Evolutionary conservation across 2,888 invertebrate species (phyloP).

Genomic region (Mythimna lalbum): DNA sequence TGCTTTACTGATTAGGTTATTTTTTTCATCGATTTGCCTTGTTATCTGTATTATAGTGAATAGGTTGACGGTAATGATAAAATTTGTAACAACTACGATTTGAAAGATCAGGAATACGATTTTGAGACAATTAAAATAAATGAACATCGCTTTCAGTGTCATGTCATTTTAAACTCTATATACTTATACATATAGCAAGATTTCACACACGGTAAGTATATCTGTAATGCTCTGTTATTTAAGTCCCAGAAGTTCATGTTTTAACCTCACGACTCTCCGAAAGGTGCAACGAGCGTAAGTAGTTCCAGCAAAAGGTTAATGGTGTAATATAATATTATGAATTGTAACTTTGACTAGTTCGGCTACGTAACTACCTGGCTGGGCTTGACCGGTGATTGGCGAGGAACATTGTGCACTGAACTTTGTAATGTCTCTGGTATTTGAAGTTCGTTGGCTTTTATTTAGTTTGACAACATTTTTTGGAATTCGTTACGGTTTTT

Average conservation of each 20-base stretch:
- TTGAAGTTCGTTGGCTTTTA: conserved; percentile 28
- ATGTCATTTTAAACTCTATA: conserved; percentile 8
- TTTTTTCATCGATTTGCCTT: background rate
- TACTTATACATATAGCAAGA: background rate
- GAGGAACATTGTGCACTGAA: conserved; percentile 25
- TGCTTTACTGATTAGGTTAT: background rate
- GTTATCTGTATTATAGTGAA: background rate
- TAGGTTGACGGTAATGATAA: background rate
- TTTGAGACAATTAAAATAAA: background rate
- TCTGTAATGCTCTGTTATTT: conserved; percentile 24
- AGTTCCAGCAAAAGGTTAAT: conserved; percentile 49
- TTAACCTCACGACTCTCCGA: conserved; percentile 46
- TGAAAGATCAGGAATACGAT: conserved; percentile 9
- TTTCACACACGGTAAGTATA: background rate
- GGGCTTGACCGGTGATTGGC: background rate
- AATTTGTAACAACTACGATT: background rate
- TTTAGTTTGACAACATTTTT: conserved; percentile 6
- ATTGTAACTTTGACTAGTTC: conserved; percentile 47
- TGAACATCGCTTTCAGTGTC: conserved; percentile 2
- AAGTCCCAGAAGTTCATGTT: conserved; percentile 22
- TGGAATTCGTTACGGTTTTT: background rate
- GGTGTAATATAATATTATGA: conserved; percentile 44
- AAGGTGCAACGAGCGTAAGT: conserved; percentile 37
- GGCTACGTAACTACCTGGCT: conserved; percentile 39
- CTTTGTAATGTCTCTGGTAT: background rate